Base-by-base conservation (phyloP, 2,888 invertebrate genomes). In the Melanotus villosus region DNA sequence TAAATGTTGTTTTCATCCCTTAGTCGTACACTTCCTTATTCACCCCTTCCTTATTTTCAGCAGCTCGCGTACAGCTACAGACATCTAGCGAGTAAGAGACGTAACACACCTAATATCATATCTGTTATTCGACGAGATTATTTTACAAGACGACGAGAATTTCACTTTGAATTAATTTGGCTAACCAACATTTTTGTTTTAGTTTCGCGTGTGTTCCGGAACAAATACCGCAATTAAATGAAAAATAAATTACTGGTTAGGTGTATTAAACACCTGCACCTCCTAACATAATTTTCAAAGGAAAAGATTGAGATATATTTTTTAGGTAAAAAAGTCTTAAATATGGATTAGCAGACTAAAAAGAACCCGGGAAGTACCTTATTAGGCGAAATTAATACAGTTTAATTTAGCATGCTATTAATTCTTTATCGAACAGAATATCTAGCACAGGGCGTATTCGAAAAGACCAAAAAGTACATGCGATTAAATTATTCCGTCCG, bases 371-470 rank as follows among this genome's bases (percentile, higher is more conserved):
- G 73, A 73, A 72, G 45, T 70, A 14, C 65, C 73, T 67, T 69
- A 73, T 73, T 73, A 73, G 71, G 69, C 16, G 52, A 65, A 71
- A 73, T 72, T 72, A 73, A 73, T 68, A 73, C 72, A 62, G 60
- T 68, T 68, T 73, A 73, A 63, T 50, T 41, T 36, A 65, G 52
- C 52, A 68, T 50, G 56, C 58, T 23, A 60, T 70, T 58, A 68
- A 41, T 19, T 41, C 10, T n/a, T 62, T 70, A 70, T 70, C 70
- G 34, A 36, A 23, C 14, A 30, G 67, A 62, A 63, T 63, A 69
- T 69, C 68, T 59, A 59, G n/a, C n/a, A 56, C 36, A 12, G 30
- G 38, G 56, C 23, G 54, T 21, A 4, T 60, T 56, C 38, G 18
- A 59, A 59, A 62, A 70, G 58, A 69, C 52, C 38, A 45, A 62